These are phyloP conservation scores for Champsocephalus gunnari DNA, from an alignment of 2,797 vertebrate species.

Conservation along the genomic window DNA sequence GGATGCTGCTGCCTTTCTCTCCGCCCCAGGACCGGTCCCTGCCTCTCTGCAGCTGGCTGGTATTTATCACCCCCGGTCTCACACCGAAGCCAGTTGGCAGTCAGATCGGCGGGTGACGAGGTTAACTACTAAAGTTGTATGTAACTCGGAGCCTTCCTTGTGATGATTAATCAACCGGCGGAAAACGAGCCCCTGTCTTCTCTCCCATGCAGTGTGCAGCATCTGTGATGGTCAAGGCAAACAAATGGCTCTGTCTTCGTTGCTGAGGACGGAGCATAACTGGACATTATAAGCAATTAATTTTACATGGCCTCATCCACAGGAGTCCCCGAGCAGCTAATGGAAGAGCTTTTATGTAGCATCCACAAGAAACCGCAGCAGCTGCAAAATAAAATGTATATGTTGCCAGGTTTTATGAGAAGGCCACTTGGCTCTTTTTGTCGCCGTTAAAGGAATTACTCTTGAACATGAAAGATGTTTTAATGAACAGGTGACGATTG, in stretches of 20 bases:
- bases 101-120: conserved; percentile 90
- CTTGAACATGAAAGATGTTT: conserved; percentile 8
- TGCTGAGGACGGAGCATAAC: conserved; percentile 81
- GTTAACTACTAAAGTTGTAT: conserved; percentile 97
- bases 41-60: conserved; percentile 80
- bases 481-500: conserved; percentile 6
- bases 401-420: conserved; percentile 30
- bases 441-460: background rate
- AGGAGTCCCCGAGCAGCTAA: conserved; percentile 77
- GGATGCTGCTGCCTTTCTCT: conserved; percentile 53
- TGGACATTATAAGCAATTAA: conserved; percentile 85
- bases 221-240: conserved; percentile 87
- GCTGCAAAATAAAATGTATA: conserved; percentile 29
- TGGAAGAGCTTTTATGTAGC: conserved; percentile 66
- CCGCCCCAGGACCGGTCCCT: conserved; percentile 76
- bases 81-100: conserved; percentile 90
- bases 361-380: conserved; percentile 48
- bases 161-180: conserved; percentile 94
- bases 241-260: conserved; percentile 87
- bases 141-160: conserved; percentile 90
- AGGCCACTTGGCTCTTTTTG: background rate
- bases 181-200: conserved; percentile 82
- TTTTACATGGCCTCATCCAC: conserved; percentile 82
- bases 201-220: conserved; percentile 84
- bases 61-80: conserved; percentile 91